Conservation (phyloP, 2,888 invertebrate genomes). For the Omphaloscelis lunosa region DNA sequence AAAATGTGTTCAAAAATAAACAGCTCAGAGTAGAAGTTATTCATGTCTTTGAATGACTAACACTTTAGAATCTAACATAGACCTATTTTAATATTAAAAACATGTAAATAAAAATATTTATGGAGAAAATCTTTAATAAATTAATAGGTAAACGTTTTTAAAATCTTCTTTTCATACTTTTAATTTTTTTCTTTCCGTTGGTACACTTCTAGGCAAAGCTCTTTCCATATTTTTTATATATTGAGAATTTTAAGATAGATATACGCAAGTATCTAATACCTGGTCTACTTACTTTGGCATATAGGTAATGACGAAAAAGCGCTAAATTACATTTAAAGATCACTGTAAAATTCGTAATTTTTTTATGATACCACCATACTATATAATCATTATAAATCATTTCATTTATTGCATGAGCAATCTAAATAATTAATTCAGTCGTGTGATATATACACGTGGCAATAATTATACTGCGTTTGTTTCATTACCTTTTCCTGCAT, state of each 20-base stretch:
- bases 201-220: not conserved
- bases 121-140: not conserved
- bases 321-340: not conserved
- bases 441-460: constrained; percentile 44
- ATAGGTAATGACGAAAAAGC: too few relatives aligned
- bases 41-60: not conserved
- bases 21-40: not conserved
- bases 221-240: not conserved
- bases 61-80: not conserved
- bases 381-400: constrained; percentile 14
- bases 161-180: not conserved
- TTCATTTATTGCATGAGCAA: constrained; percentile 27
- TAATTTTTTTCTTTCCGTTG: not conserved
- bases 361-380: not conserved
- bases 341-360: not conserved
- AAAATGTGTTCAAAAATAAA: not conserved
- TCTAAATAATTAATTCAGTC: constrained; percentile 36
- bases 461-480: constrained; percentile 16
- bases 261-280: not conserved
- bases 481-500: constrained; percentile 32
- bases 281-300: not conserved
- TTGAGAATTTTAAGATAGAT: not conserved
- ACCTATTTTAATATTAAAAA: not conserved
- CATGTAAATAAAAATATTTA: not conserved
- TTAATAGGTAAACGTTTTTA: not conserved